Conservation (phyloP, 2,888 invertebrate species). For the Lymantria monacha region DNA sequence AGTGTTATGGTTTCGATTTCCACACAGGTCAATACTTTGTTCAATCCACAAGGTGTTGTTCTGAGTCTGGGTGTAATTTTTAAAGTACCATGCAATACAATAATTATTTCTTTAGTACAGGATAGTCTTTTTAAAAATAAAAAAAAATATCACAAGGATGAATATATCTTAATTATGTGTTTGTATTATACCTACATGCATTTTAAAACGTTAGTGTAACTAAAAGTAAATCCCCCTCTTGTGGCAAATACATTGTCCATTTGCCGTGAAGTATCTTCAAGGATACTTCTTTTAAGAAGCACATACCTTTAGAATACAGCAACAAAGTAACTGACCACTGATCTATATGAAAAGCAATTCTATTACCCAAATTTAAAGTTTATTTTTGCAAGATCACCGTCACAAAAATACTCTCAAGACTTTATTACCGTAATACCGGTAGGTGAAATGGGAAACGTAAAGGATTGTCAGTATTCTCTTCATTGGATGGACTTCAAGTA, state of each 20-base stretch:
- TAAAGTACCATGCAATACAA: too few relatives aligned
- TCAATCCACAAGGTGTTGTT: too few relatives aligned
- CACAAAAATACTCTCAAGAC: conserved; percentile 22
- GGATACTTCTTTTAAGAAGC: conserved; percentile 1
- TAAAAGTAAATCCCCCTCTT: not conserved
- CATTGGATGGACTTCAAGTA: conserved; percentile 9
- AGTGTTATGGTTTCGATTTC: too few relatives aligned
- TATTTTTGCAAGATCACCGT: not conserved
- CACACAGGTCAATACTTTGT: too few relatives aligned
- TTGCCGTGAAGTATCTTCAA: not conserved
- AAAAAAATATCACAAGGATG: not conserved
- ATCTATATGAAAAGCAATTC: not conserved
- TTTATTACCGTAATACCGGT: conserved; percentile 64
- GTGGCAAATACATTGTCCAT: not conserved
- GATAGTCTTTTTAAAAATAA: too few relatives aligned
- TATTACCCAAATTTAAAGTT: not conserved
- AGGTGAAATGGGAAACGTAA: conserved; percentile 32
- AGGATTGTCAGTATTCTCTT: conserved; percentile 24
- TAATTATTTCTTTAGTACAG: too few relatives aligned
- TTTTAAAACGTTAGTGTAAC: not conserved
- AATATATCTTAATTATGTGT: not conserved
- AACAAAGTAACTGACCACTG: not conserved
- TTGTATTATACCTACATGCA: not conserved
- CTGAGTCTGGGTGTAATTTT: too few relatives aligned
- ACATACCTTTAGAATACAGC: conserved; percentile 11